A percentile compares a stretch with the other conserved stretches of the same genome.
Evolutionary conservation across 2,888 invertebrate species (phyloP).

Genomic region (Stenichneumon culpator): DNA sequence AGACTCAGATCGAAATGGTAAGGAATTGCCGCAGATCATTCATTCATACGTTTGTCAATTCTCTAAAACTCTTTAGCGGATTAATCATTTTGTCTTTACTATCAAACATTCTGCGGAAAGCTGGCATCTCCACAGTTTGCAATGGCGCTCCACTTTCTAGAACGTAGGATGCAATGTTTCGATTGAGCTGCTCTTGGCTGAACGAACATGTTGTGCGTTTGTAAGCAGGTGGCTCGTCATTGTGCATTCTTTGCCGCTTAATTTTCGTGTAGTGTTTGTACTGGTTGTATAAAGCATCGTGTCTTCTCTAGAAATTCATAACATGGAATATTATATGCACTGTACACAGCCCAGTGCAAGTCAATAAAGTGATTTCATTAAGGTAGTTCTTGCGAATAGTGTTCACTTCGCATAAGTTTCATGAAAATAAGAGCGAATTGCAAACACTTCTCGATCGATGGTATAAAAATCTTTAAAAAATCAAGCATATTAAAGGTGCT

Average conservation of each 20-base stretch:
- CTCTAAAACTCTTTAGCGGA: no score
- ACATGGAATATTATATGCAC: not conserved
- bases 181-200: constrained; percentile 24
- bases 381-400: no score
- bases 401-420: no score
- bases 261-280: constrained; percentile 15
- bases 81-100: not conserved
- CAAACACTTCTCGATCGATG: no score
- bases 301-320: constrained; percentile 1
- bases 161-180: constrained; percentile 16
- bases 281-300: not conserved
- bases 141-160: constrained; percentile 16
- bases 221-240: not conserved
- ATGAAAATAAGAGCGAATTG: no score
- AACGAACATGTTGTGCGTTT: constrained; percentile 29
- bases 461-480: no score
- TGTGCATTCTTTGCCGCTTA: not conserved
- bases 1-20: no score
- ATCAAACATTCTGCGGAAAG: constrained; percentile 42
- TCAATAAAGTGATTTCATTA: not conserved
- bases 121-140: constrained; percentile 12
- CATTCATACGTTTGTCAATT: no score
- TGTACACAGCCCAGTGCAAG: no score
- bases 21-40: no score
- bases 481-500: no score